phyloP scores from a whole-genome alignment of 2,797 vertebrate genomes.

The Coluber constrictor region DNA sequence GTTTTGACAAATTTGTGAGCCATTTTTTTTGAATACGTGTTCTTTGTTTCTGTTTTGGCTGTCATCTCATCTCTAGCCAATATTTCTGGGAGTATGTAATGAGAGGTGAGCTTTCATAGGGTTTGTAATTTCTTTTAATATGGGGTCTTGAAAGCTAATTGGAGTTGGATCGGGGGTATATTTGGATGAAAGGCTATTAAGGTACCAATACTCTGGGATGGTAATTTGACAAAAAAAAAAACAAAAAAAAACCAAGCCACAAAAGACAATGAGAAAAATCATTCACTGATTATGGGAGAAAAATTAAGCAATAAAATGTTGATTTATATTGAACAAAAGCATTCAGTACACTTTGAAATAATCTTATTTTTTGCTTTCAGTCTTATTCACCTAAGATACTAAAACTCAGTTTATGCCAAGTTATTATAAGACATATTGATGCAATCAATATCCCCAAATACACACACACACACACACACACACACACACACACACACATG shows the following conservation, averaged over 20 bases:
- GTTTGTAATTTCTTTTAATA: not conserved
- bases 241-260: not conserved
- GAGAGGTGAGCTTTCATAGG: not conserved
- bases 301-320: not conserved
- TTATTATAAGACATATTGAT: not conserved
- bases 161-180: not conserved
- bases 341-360: not conserved
- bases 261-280: not conserved
- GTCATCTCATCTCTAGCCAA: constrained; percentile 2
- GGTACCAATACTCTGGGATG: not conserved
- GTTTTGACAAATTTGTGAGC: not conserved
- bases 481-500: too few relatives aligned
- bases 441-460: not conserved
- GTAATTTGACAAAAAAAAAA: not conserved
- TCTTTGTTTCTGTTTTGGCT: not conserved
- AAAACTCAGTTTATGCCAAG: not conserved
- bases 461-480: not conserved
- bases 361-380: not conserved
- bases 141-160: not conserved
- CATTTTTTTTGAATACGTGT: not conserved
- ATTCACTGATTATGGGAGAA: not conserved
- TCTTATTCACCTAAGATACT: not conserved
- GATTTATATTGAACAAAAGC: not conserved
- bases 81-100: not conserved
- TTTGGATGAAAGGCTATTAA: not conserved